Base-by-base conservation (phyloP, 2,113 vertebrate species). In the Trachemys scripta region DNA sequence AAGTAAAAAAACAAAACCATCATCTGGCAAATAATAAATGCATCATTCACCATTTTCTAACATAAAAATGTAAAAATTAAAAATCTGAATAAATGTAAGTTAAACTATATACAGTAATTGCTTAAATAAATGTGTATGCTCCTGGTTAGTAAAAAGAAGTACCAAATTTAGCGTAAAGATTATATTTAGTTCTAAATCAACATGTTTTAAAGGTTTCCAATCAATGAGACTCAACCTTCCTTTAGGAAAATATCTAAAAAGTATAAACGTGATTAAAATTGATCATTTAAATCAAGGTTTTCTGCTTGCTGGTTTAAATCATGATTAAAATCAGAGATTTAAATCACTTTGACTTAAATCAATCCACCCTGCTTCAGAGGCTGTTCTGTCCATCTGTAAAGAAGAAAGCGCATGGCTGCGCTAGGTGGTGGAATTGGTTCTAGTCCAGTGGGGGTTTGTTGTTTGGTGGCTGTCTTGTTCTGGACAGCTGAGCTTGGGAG, bases 401-500 rank as follows among this genome's bases (percentile, higher is more conserved):
- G 42, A 47, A 42, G 0, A 2, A 0, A 1, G 1, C 51, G 1
- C 1, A 83, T 90, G 69, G 88, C 82, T 51, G 45, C 47, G 62
- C 84, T 95, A 2, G 0, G n/a, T 92, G 54, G 53, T 79, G n/a
- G 87, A 10, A 1, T 1, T 25, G 54, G 6, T 22, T 57, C 82
- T 6, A 0, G 51, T 29, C 82, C 11, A 9, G 51, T 51, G 84
- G 89, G 87, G 35, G 87, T 97, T 96, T 94, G 79, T 90, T 81
- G 62, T 84, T 85, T 4, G 65, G 27, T 90, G 79, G 45, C 69
- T 80, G 90, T 93, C 96, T 96, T 94, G 96, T 95, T 89, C 85
- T 47, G 90, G 35, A 22, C 88, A 90, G 94, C 95, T 89, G 93
- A 96, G 96, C 94, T 93, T 3, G 12, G 82, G 82, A 94, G 80